Evolutionary conservation across 2,113 vertebrate species (phyloP), one percentile per base, ranked within the genome.

Genomic region (Nycticryphes semicollaris): DNA sequence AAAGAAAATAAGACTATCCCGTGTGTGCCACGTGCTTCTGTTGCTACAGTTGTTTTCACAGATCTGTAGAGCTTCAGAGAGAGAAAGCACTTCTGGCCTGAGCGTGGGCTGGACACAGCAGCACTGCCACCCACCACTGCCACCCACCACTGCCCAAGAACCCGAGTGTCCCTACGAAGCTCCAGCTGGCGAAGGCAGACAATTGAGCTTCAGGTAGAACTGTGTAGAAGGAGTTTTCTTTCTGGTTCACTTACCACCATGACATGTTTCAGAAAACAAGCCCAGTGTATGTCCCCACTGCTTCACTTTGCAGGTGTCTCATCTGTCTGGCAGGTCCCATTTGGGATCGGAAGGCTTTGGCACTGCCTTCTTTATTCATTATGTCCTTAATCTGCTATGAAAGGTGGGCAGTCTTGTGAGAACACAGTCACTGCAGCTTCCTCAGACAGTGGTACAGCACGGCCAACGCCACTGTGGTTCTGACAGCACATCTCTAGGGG

Each of bases 81-180:
- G 7, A 63, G n/a, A 35, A 67, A 54, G 39, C 11, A 2, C 33
- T 35, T 41, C 5, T 28, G 73, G 37, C 28, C 76, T 22, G 30
- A 11, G 48, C 2, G 0, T 60, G 9, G 24, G 39, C 57, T 60
- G 53, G 1, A 37, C 3, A 1, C 62, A 53, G 56, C 50, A 18
- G 41, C 28, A 0, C 41, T 18, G 57, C 70, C 57, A n/a, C n/a
- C n/a, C n/a, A 45, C 33, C 66, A 37, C 73, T 17, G 59, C 59
- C 53, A 53, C 68, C 3, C 0, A 18, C 48, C 28, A 0, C 41
- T 18, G 57, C 70, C 57, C 1, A 3, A 22, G 24, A 22, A 50
- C 51, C 37, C 0, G 0, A 56, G 43, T 3, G 0, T 30, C 18
- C 5, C 33, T 20, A 10, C 3, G 30, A 23, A 45, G 41, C 60